Evolutionary conservation across 2,888 invertebrate genomes (phyloP).

Genomic region (Xanthostigma xanthostigma): DNA sequence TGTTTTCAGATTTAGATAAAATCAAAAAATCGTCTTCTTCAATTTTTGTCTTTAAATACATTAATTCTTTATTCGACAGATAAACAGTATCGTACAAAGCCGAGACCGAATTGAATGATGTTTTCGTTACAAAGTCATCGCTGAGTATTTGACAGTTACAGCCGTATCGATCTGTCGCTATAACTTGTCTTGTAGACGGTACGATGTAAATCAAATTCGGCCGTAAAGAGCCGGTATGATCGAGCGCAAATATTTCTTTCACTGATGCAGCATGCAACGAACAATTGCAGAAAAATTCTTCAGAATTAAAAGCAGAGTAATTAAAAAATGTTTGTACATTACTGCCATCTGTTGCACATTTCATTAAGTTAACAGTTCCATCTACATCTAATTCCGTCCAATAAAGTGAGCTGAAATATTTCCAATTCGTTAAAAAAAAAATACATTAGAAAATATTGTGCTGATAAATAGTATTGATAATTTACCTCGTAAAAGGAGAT

Average conservation of each 20-base stretch:
- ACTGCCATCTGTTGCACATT: slow-evolving; percentile 40
- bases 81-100: slow-evolving; percentile 13
- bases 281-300: slow-evolving; percentile 44
- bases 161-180: slow-evolving; percentile 48
- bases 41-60: slow-evolving; percentile 14
- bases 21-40: slow-evolving; percentile 34
- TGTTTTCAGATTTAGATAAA: slow-evolving; percentile 31
- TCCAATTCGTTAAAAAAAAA: not conserved
- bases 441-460: not conserved
- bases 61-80: not conserved
- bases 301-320: not conserved
- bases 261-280: slow-evolving; percentile 40
- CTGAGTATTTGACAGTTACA: slow-evolving; percentile 48
- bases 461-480: slow-evolving; percentile 8
- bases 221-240: slow-evolving; percentile 40
- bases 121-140: slow-evolving; percentile 11
- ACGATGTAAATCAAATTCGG: slow-evolving; percentile 50
- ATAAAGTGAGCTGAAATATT: slow-evolving; percentile 41
- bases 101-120: not conserved
- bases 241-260: slow-evolving; percentile 49
- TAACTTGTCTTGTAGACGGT: slow-evolving; percentile 39
- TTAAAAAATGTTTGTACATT: slow-evolving; percentile 40
- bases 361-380: slow-evolving; percentile 46
- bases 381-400: slow-evolving; percentile 58
- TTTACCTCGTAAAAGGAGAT: slow-evolving; percentile 57